Evolutionary conservation across 2,797 vertebrate genomes (phyloP).

Genomic region (Sylvilagus floridanus): DNA sequence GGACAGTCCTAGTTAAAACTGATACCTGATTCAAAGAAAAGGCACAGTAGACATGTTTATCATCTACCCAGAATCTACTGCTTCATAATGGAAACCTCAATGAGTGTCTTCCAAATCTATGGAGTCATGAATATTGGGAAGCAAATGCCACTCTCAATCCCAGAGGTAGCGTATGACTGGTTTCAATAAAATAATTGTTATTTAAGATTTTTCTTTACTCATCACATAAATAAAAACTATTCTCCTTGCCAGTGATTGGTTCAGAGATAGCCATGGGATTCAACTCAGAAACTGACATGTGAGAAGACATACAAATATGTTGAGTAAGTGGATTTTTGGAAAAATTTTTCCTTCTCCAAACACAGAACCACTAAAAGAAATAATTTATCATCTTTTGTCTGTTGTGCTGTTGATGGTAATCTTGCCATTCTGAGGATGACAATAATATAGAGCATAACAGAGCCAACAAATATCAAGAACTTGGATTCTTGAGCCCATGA

Average conservation of each 20-base stretch:
- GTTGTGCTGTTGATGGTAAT: not conserved
- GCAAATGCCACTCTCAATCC: not conserved
- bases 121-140: not conserved
- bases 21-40: not conserved
- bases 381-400: not conserved
- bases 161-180: not conserved
- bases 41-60: too few species aligned
- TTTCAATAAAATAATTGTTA: not conserved
- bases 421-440: not conserved
- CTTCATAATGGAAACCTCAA: not conserved
- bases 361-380: not conserved
- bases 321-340: not conserved
- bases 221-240: not conserved
- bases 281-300: not conserved
- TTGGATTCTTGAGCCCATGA: not conserved
- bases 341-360: not conserved
- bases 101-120: not conserved
- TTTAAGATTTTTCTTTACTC: too few species aligned
- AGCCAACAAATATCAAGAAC: not conserved
- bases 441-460: not conserved
- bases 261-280: not conserved
- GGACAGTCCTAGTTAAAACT: not conserved
- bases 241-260: not conserved
- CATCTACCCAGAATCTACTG: not conserved
- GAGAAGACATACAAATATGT: not conserved